phyloP scores from a whole-genome alignment of 2,888 invertebrate genomes.

The Torymus aiolomorphi region DNA sequence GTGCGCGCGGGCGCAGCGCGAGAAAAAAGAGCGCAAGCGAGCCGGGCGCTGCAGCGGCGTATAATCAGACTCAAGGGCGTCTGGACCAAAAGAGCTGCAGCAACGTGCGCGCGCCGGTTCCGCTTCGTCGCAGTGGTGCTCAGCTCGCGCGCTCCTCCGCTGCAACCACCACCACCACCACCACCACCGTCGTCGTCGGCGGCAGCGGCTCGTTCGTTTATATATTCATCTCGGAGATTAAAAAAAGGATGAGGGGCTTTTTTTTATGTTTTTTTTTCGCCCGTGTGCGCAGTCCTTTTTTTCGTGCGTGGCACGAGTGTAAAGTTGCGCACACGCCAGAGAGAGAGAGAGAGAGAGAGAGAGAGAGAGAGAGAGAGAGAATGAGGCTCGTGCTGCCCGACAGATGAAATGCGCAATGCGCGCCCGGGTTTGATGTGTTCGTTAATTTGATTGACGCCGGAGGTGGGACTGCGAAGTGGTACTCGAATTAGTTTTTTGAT shows the following conservation, averaged over 20 bases:
- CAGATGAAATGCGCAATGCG: too few species aligned
- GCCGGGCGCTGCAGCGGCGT: slow-evolving; percentile 59
- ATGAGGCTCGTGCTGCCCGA: too few species aligned
- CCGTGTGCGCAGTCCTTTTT: neutral
- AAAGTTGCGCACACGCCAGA: neutral
- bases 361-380: neutral
- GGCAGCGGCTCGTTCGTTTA: neutral
- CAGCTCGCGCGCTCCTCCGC: slow-evolving; percentile 52
- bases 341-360: too few species aligned
- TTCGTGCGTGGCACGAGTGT: neutral
- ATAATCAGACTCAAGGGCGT: slow-evolving; percentile 73
- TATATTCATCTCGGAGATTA: slow-evolving; percentile 19
- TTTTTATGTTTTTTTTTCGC: too few species aligned
- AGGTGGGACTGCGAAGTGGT: too few species aligned
- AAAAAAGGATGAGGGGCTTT: slow-evolving; percentile 2
- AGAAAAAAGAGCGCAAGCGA: neutral
- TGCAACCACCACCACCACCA: neutral
- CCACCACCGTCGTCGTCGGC: too few species aligned
- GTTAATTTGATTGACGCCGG: too few species aligned
- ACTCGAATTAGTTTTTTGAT: too few species aligned
- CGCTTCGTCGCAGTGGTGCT: slow-evolving; percentile 65
- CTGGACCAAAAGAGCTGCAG: slow-evolving; percentile 67
- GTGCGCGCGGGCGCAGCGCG: slow-evolving; percentile 3
- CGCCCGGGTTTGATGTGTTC: neutral
- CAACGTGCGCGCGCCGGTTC: slow-evolving; percentile 62